Percentiles rank a stretch among this genome's conserved stretches.
Evolutionary conservation across 2,888 invertebrate genomes (phyloP).

Genomic region (Lordiphosa andalusiaca): DNA sequence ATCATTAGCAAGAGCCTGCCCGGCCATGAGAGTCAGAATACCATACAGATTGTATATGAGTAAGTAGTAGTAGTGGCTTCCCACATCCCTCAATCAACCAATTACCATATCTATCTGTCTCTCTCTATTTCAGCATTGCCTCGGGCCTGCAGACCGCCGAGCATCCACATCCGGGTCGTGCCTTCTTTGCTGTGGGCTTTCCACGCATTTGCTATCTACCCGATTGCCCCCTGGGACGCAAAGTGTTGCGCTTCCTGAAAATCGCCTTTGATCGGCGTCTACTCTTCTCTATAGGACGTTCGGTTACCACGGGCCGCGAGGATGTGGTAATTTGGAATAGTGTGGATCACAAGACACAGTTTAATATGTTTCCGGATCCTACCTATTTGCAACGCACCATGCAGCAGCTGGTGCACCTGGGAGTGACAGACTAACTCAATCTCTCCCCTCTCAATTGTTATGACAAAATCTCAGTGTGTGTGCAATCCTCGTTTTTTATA

Average conservation of each 20-base stretch:
- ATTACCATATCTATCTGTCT: background rate
- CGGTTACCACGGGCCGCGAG: slow-evolving; percentile 93
- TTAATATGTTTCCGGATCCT: slow-evolving; percentile 89
- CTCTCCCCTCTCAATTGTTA: background rate
- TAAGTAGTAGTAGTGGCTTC: slow-evolving; percentile 78
- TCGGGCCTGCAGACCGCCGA: slow-evolving; percentile 90
- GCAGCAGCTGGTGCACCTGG: slow-evolving; percentile 81
- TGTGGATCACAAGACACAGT: slow-evolving; percentile 92
- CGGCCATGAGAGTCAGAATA: slow-evolving; percentile 84
- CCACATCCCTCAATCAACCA: accelerated
- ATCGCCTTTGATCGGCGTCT: slow-evolving; percentile 91
- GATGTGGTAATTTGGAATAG: slow-evolving; percentile 96
- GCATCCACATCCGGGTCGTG: slow-evolving; percentile 90
- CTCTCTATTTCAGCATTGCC: slow-evolving; percentile 84
- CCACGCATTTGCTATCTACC: slow-evolving; percentile 91
- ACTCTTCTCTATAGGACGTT: slow-evolving; percentile 92
- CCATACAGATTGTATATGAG: slow-evolving; percentile 92
- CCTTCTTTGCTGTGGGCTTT: slow-evolving; percentile 94
- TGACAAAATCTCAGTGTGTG: slow-evolving; percentile 69
- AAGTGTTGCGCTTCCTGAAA: slow-evolving; percentile 88
- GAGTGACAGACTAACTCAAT: slow-evolving; percentile 78
- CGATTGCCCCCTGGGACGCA: slow-evolving; percentile 89
- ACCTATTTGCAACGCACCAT: slow-evolving; percentile 85
- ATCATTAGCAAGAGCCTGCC: slow-evolving; percentile 86
- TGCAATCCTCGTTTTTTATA: slow-evolving; percentile 66